Base-by-base conservation (phyloP, 2,113 vertebrate species). In the Pontoporia blainvillei region DNA sequence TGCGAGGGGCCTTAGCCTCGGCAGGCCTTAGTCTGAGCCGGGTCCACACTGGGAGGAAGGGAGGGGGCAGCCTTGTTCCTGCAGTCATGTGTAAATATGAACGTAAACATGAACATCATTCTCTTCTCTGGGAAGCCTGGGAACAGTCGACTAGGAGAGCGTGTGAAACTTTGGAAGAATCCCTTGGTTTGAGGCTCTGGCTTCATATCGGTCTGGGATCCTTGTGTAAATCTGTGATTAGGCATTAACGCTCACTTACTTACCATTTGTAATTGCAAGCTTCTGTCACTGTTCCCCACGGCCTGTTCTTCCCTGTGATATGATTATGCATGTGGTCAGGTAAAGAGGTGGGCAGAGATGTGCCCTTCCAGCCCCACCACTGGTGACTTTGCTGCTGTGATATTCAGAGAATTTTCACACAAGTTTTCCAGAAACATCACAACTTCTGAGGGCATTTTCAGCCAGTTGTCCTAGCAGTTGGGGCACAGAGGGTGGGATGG, bases 131-230 rank as follows among this genome's bases (percentile, higher is more conserved):
- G 81, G 27, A 76, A 92, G 57, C 49, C 81, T 71, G 20, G 18
- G 62, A 67, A 34, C 21, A 61, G 29, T 31, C 0, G 0, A 8
- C 52, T 5, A 12, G 69, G 52, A 44, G 39, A 8, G 2, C 1
- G 1, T 5, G 34, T 11, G 34, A 86, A 46, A 41, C 83, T 84
- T 46, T 3, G 64, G 72, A 78, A 41, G 73, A 39, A 4, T 46
- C 17, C 73, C 2, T 39, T 14, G 12, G 25, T 46, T 20, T 39
- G 7, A 4, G 23, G 61, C 49, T 20, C 44, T 73, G 88, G 25
- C 31, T 29, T 85, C 41, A 0, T 57, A 2, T 8, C n/a, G 69
- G 1, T 61, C 69, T 18, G 2, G 49, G 31, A 25, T 61, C 66
- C 4, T n/a, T 10, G 2, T 17, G 29, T 21, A 3, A 73, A 12